A percentile compares a stretch with the other conserved stretches of the same genome.
Conservation (phyloP, 2,888 invertebrate genomes). For the Ichneumon xanthorius region DNA sequence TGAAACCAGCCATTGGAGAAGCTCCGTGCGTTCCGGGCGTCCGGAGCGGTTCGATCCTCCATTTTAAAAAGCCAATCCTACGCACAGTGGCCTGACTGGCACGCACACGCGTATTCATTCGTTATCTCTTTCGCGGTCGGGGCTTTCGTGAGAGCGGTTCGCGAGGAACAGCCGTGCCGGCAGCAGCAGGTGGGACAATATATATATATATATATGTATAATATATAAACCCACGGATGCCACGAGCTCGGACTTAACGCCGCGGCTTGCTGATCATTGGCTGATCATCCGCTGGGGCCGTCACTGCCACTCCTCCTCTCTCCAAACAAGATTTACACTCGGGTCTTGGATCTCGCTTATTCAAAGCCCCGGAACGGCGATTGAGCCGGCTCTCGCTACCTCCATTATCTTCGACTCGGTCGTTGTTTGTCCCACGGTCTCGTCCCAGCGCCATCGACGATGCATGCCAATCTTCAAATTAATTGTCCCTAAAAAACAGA, state of each 20-base stretch:
- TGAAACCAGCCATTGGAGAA: not conserved
- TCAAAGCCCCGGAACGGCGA: not conserved
- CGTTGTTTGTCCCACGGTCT: not conserved
- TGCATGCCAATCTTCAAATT: not conserved
- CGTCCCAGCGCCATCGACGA: constrained; percentile 1
- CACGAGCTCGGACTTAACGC: constrained; percentile 54
- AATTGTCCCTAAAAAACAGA: too few relatives aligned
- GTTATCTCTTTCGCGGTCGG: constrained; percentile 35
- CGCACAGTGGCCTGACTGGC: constrained; percentile 43
- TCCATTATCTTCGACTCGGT: not conserved
- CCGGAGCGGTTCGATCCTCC: constrained; percentile 46
- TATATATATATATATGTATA: not conserved
- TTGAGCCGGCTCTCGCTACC: not conserved
- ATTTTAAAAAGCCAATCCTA: constrained; percentile 60
- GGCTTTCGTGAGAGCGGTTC: constrained; percentile 29
- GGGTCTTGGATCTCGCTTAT: constrained; percentile 19
- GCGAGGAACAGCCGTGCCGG: constrained; percentile 18
- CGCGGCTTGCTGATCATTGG: constrained; percentile 68
- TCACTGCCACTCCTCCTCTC: constrained; percentile 69
- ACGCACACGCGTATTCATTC: constrained; percentile 48
- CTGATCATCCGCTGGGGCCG: constrained; percentile 70
- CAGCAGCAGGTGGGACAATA: constrained; percentile 64
- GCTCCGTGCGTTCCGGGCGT: not conserved
- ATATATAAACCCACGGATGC: constrained; percentile 7
- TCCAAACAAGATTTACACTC: constrained; percentile 63